Conservation (phyloP, 2,113 vertebrate species). For the Zosterops japonicus region DNA sequence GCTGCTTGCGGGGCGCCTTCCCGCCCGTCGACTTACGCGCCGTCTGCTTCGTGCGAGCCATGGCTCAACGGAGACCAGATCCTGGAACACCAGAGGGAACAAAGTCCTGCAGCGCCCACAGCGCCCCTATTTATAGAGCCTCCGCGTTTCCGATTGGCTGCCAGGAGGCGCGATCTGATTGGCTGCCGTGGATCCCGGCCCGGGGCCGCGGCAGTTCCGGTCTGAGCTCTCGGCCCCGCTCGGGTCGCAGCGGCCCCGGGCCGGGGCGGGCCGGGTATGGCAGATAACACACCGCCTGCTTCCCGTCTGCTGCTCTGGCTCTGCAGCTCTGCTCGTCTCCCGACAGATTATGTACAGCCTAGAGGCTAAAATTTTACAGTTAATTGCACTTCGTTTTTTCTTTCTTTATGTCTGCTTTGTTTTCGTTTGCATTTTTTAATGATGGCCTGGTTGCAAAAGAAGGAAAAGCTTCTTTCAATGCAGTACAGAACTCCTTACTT, state of each 20-base stretch:
- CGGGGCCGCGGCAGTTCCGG: rapidly evolving
- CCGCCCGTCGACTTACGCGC: constrained; percentile 71
- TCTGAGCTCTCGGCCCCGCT: rapidly evolving
- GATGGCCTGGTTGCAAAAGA: rapidly evolving
- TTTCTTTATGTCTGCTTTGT: not conserved
- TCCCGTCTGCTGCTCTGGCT: not conserved
- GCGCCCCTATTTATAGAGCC: not conserved
- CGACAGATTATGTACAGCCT: rapidly evolving
- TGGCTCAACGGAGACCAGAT: not conserved
- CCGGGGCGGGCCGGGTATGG: rapidly evolving
- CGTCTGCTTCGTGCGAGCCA: not conserved
- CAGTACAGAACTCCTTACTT: rapidly evolving
- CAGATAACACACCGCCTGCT: rapidly evolving
- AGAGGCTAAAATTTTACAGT: rapidly evolving
- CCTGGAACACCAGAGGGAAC: too few species aligned
- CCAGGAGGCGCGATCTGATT: rapidly evolving
- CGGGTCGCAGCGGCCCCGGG: too few species aligned
- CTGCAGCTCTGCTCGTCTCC: rapidly evolving
- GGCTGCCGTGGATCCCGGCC: not conserved
- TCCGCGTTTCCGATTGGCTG: not conserved
- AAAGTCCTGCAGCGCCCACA: rapidly evolving
- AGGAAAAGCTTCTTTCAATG: rapidly evolving
- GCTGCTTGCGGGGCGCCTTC: constrained; percentile 57
- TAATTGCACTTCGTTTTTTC: too few species aligned
- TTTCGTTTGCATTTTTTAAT: not conserved